Percentiles rank a stretch among this genome's conserved stretches.
Evolutionary conservation across 1,140 invertebrate genomes (phyloP).

Genomic region (Drosophila serrata): DNA sequence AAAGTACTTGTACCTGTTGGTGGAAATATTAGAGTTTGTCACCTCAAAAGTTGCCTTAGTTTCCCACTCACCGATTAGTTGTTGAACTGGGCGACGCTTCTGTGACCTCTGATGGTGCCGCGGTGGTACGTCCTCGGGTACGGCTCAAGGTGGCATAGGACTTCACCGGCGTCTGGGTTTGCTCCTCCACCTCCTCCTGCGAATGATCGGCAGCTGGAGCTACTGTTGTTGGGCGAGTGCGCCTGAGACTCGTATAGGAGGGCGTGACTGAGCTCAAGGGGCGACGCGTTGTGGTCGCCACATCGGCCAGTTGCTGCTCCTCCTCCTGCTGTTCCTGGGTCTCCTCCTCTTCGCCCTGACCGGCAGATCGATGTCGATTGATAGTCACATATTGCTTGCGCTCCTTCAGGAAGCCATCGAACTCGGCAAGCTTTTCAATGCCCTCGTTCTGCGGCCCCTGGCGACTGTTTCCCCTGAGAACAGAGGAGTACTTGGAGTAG

Average conservation of each 20-base stretch:
- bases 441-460: constrained; percentile 91
- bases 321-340: constrained; percentile 82
- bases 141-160: constrained; percentile 68
- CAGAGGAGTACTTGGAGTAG: constrained; percentile 81
- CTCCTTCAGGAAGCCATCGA: constrained; percentile 86
- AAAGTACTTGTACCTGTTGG: constrained; percentile 71
- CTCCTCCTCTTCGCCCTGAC: constrained; percentile 27
- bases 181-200: constrained; percentile 66
- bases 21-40: neutral
- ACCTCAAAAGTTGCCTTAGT: too few species aligned
- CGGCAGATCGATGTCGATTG: constrained; percentile 84
- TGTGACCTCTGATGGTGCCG: constrained; percentile 21
- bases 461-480: constrained; percentile 87
- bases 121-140: constrained; percentile 50
- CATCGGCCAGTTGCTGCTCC: constrained; percentile 55
- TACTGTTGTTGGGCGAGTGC: constrained; percentile 87
- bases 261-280: constrained; percentile 76
- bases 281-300: constrained; percentile 45
- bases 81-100: constrained; percentile 46
- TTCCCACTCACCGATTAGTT: constrained; percentile 52
- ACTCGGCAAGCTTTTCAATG: constrained; percentile 86
- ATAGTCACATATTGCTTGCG: constrained; percentile 87
- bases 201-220: constrained; percentile 65
- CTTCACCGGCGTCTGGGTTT: constrained; percentile 52
- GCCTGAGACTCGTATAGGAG: constrained; percentile 89